Base-by-base conservation (phyloP, 1,140 invertebrate genomes). In the Coboldia fuscipes region DNA sequence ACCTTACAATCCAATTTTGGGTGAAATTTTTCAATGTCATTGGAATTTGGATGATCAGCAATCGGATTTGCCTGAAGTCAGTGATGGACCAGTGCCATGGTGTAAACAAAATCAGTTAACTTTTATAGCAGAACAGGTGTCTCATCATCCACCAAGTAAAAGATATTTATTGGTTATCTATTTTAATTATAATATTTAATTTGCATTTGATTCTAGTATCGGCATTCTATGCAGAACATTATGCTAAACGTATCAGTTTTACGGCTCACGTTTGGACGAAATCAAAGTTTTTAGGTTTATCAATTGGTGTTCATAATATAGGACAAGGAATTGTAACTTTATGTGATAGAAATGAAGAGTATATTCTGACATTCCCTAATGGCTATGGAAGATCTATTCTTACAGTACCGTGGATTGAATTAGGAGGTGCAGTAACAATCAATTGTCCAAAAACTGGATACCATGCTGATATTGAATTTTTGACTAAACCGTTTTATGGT, bases 91-190 rank as follows among this genome's bases (percentile, higher is more conserved):
- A 8, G 65, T 88, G 33, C 74, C 77, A 12, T 85, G 83, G 82
- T 81, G 77, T 47, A 65, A 62, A 5, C 61, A 67, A 23, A 66
- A 80, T 56, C 79, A 89, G 46, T 63, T 92, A 4, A 72, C 74
- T 7, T 98, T 97, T 58, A 70, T 93, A 38, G 90, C 93, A 3
- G 94, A 98, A 60, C 94, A 98, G 64, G 94, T 99, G 4, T 97
- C 89, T 8, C 94, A 99, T 66, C 94, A 98, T 68, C 96, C 94
- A 9, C 94, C 94, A 41, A 81, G 83, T 84, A 64, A 62, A 56
- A 50, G 20, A 34, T 34, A 17, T 27, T 24, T 12, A 21, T n/a
- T 16, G 10, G 23, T 15, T 4, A 40, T 17, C 18, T 12, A 20
- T 18, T 16, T 33, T 26, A 39, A 33, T 27, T 37, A 20, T 19